Evolutionary conservation across 2,797 vertebrate species (phyloP), one percentile per base, ranked within the genome.

Genomic region (Avahi laniger): DNA sequence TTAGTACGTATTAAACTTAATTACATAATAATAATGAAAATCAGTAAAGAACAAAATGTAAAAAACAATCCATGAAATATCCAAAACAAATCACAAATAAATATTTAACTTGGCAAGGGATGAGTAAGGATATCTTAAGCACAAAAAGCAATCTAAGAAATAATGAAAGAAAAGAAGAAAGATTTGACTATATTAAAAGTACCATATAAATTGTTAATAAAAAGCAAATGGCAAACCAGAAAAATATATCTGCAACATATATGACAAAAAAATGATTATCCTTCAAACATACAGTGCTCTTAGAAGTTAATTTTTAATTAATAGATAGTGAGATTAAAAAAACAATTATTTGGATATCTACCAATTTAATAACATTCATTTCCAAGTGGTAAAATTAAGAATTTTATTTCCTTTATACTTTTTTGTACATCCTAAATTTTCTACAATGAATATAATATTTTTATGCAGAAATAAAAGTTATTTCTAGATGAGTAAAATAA

Each of bases 401-500:
- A 83, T 88, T 78, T 87, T 57, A 87, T 72, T 83, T 88, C 18
- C 46, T 88, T 95, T 75, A 30, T 79, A 69, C 12, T 35, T 95
- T 82, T 93, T 89, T 73, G 14, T 30, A 70, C 13, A 92, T 7
- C 26, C 6, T 17, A 76, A 52, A 69, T 80, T 94, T 79, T 79
- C 81, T 85, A 35, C 10, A 83, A 22, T 72, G 14, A 41, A 50
- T 30, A 20, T 5, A 75, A 26, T 75, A 69, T 75, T 89, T 61
- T 93, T 50, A 82, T 65, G 8, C 38, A 59, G 65, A 89, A 96
- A 69, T 69, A 67, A 67, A 91, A 73, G 46, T 73, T 91, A 83
- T 91, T 84, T 91, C 78, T 83, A 78, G 86, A 65, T 76, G n/a
- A 88, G 33, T 79, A 78, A 79, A 83, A 65, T 95, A 6, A 88